phyloP scores from a whole-genome alignment of 2,888 invertebrate genomes.

The Ernsta delagoae region DNA sequence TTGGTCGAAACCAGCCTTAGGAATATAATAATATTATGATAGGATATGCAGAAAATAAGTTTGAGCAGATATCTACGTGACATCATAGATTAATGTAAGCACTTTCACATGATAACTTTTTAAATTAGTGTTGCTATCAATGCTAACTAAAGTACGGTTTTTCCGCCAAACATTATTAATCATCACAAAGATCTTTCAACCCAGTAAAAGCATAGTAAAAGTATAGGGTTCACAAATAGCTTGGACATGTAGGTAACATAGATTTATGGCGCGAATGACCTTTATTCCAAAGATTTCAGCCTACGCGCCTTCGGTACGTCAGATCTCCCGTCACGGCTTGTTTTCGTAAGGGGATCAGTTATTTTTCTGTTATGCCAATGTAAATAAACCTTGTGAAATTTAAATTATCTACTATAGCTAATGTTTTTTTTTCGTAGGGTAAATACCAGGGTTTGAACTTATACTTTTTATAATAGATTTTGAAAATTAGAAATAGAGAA shows the following conservation, averaged over 20 bases:
- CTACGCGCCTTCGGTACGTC: conserved; percentile 11
- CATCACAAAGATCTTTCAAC: not conserved
- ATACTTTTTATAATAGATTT: not conserved
- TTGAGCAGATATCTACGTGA: no score
- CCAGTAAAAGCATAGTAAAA: not conserved
- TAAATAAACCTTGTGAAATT: conserved; percentile 1
- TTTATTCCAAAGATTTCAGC: conserved; percentile 12
- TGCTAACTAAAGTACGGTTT: no score
- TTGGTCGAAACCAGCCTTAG: no score
- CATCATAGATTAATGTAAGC: no score
- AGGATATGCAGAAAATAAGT: no score
- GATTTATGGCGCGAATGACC: conserved; percentile 25
- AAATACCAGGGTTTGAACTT: no score
- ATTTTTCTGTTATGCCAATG: conserved; percentile 13
- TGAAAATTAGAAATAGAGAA: not conserved
- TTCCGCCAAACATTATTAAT: no score
- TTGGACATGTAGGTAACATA: conserved; percentile 11
- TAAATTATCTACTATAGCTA: not conserved
- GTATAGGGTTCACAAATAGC: not conserved
- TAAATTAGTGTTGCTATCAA: no score
- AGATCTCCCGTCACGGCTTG: conserved; percentile 1
- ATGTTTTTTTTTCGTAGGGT: not conserved
- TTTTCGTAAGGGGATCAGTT: conserved; percentile 14
- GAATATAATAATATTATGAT: no score
- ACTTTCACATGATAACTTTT: no score